phyloP scores from a whole-genome alignment of 64 coral and sea anemone genomes.

The Montipora foliosa region DNA sequence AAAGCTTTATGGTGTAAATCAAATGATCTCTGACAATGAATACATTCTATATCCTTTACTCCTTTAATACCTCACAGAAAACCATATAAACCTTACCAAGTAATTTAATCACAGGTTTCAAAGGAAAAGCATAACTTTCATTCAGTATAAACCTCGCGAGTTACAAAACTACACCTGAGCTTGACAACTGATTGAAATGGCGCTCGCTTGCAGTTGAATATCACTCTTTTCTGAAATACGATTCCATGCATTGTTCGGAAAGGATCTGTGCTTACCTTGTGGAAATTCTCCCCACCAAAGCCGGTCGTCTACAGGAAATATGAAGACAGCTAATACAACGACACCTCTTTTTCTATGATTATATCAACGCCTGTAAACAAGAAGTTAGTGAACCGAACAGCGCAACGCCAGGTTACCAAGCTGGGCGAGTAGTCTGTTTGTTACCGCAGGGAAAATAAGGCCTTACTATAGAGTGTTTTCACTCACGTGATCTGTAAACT shows the following conservation, averaged over 20 bases:
- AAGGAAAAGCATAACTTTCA: not conserved
- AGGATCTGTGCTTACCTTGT: not conserved
- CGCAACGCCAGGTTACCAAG: slow-evolving; percentile 24
- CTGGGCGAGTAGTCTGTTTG: not conserved
- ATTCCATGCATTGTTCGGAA: not conserved
- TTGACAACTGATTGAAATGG: not conserved
- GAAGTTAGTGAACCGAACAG: slow-evolving; percentile 22
- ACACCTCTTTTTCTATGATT: not conserved
- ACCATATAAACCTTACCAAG: not conserved
- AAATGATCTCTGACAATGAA: not conserved
- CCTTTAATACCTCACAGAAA: not conserved
- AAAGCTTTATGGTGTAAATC: not conserved
- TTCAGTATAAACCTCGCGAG: not conserved
- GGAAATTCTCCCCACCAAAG: not conserved
- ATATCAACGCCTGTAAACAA: slow-evolving; percentile 7
- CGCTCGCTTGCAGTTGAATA: not conserved
- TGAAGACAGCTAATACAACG: not conserved
- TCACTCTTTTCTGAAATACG: not conserved
- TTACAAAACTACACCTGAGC: not conserved
- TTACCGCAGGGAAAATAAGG: too few relatives aligned
- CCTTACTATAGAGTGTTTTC: too few relatives aligned
- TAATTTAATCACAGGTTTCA: not conserved
- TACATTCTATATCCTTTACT: not conserved
- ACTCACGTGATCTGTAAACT: too few relatives aligned
- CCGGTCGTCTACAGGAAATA: not conserved